Conservation (phyloP, 2,113 vertebrate species). For the Caranx ignobilis region DNA sequence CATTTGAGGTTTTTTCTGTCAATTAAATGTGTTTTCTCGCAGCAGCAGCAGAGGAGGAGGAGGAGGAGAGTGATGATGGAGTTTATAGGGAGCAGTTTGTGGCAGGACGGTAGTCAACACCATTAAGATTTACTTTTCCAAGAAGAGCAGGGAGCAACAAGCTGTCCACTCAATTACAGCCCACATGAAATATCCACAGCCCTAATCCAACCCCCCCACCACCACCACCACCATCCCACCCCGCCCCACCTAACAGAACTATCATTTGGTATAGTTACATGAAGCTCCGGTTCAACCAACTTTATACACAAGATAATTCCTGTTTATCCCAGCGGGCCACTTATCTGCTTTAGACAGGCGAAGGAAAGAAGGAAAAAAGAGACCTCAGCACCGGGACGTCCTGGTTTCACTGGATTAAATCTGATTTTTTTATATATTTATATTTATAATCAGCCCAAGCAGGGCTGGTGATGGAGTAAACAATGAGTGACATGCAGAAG, state of each 20-base stretch:
- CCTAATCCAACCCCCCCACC: conserved; percentile 17
- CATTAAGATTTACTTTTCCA: conserved; percentile 56
- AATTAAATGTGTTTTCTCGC: conserved; percentile 29
- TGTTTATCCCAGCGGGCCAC: conserved; percentile 63
- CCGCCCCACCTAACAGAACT: background rate
- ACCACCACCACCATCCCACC: too few species aligned
- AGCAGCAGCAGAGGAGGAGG: background rate
- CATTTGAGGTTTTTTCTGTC: conserved; percentile 59
- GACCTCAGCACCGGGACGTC: conserved; percentile 32
- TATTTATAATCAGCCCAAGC: background rate
- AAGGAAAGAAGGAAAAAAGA: conserved; percentile 19
- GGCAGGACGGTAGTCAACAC: conserved; percentile 60
- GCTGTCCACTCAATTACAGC: conserved; percentile 36
- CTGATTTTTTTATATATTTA: background rate
- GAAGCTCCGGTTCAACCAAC: conserved; percentile 55
- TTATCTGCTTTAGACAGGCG: conserved; percentile 49
- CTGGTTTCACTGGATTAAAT: conserved; percentile 26
- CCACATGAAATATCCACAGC: conserved; percentile 50
- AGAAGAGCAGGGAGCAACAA: conserved; percentile 16
- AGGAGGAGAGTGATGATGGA: background rate
- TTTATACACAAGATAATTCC: conserved; percentile 54
- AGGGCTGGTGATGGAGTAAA: background rate
- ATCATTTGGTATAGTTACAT: conserved; percentile 45
- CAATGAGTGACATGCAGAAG: background rate
- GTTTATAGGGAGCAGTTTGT: conserved; percentile 61